A percentile compares a stretch with the other conserved stretches of the same genome.
Conservation (phyloP, 1,140 invertebrate genomes). For the Rhagoletis pomonella region DNA sequence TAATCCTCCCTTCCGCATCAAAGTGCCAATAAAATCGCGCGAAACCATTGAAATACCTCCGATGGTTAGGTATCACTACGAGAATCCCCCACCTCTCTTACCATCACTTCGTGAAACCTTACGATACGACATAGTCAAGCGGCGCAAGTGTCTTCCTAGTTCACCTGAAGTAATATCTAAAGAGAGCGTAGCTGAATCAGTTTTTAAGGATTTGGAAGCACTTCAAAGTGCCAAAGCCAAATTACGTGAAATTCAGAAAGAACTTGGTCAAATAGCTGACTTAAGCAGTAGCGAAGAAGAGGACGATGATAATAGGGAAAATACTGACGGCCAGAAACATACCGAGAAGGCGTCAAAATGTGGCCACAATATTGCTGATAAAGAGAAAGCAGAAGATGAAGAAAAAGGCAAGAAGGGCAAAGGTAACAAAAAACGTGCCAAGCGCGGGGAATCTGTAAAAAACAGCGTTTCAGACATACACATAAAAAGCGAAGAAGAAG, state of each 20-base stretch:
- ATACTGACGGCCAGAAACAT: background rate
- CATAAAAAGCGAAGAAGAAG: constrained; percentile 53
- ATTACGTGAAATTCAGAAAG: constrained; percentile 73
- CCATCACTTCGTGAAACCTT: constrained; percentile 77
- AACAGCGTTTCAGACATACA: constrained; percentile 62
- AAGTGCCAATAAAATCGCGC: constrained; percentile 76
- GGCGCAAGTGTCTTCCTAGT: constrained; percentile 65
- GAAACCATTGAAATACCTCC: constrained; percentile 81
- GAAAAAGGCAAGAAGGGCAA: constrained; percentile 26
- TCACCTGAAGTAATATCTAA: constrained; percentile 68
- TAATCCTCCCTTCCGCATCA: constrained; percentile 85
- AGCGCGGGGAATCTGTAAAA: constrained; percentile 42
- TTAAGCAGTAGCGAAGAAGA: constrained; percentile 59
- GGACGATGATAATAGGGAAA: constrained; percentile 24
- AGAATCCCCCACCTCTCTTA: constrained; percentile 82
- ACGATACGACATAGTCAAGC: constrained; percentile 72
- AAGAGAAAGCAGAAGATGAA: constrained; percentile 26
- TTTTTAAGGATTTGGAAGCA: constrained; percentile 69
- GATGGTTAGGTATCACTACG: constrained; percentile 86
- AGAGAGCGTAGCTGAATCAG: constrained; percentile 68
- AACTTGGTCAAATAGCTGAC: constrained; percentile 60
- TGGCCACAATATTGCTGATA: background rate
- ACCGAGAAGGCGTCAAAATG: background rate
- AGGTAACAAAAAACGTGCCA: constrained; percentile 48
- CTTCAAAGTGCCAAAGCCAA: constrained; percentile 74